Evolutionary conservation across 2,113 vertebrate genomes (phyloP), one percentile per base, ranked within the genome.

Genomic region (Ciconia boyciana): DNA sequence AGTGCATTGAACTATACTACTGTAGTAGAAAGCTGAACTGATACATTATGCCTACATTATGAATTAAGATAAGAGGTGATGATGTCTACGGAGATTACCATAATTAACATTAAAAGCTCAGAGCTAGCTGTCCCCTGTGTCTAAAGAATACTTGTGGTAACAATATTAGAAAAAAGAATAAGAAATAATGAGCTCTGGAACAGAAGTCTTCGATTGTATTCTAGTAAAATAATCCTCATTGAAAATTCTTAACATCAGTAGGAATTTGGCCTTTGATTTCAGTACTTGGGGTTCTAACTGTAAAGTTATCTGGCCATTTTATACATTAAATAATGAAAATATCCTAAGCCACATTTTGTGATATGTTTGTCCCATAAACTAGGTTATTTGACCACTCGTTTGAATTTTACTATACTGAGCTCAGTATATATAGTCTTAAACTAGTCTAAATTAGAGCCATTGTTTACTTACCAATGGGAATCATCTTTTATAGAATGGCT

Each of bases 41-140:
- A 74, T 92, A 75, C 71, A 68, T 77, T 92, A 75, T 93, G 74
- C 43, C 87, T 96, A 28, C 49, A 54, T 96, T 93, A 93, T 94
- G 77, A 95, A 82, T 95, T 83, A 96, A 93, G 89, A 90, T 46
- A 93, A 87, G 71, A 93, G 29, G n/a, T 85, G 82, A 87, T 84
- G 57, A 43, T 71, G 83, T 77, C 83, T 92, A 12, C 13, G 39
- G 48, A 85, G 80, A 89, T 94, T 96, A 93, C 60, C 66, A 34
- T 82, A 90, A 96, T 97, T 96, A 95, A 85, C 94, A 94, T 87
- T 87, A 94, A 95, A 94, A 96, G 20, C 61, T 68, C 51, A 90
- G 65, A 65, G 39, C 80, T 55, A 71, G 58, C 68, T 79, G 36
- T 87, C 65, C 39, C 62, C 4, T 66, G 44, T 87, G 87, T 57